Evolutionary conservation across 2,797 vertebrate species (phyloP).

Genomic region (Halcyon smyrnensis): DNA sequence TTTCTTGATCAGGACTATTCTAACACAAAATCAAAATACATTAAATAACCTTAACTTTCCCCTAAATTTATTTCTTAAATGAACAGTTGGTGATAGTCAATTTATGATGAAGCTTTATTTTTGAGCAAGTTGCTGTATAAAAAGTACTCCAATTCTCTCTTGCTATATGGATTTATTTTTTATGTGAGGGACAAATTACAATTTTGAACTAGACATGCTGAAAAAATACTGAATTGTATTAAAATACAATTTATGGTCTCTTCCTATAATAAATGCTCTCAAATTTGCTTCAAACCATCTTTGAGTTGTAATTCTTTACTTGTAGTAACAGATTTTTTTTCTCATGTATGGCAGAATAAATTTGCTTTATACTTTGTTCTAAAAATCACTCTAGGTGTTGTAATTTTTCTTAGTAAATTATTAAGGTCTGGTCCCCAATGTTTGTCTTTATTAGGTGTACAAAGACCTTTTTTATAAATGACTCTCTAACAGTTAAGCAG

Average conservation of each 20-base stretch:
- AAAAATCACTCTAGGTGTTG: not conserved
- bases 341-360: not conserved
- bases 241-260: not conserved
- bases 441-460: not conserved
- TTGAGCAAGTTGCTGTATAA: not conserved
- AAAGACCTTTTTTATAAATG: not conserved
- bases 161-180: not conserved
- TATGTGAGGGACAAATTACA: not conserved
- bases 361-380: not conserved
- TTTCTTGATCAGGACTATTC: not conserved
- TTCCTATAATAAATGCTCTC: conserved; percentile 43
- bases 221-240: not conserved
- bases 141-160: not conserved
- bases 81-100: not conserved
- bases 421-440: not conserved
- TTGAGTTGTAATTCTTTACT: conserved; percentile 4
- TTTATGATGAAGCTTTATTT: not conserved
- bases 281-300: not conserved
- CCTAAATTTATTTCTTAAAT: not conserved
- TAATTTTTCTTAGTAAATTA: not conserved
- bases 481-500: not conserved
- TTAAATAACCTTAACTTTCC: not conserved
- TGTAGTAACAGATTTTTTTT: not conserved
- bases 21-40: not conserved
- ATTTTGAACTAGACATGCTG: not conserved